Conservation (phyloP, 2,888 invertebrate species). For the Furcula furcula region DNA sequence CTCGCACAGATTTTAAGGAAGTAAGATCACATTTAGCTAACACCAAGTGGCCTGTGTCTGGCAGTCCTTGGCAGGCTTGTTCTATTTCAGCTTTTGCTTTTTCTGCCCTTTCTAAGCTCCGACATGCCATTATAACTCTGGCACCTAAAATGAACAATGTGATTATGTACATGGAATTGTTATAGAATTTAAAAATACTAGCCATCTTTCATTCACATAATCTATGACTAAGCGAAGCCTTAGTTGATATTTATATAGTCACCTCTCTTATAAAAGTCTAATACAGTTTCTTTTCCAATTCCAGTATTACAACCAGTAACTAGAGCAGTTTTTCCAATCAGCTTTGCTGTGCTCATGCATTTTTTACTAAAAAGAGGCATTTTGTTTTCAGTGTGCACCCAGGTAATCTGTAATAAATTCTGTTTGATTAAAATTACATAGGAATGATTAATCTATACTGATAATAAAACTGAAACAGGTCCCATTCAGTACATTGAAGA, state of each 20-base stretch:
- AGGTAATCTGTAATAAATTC: too few species aligned
- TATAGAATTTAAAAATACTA: neutral
- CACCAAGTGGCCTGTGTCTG: conserved; percentile 71
- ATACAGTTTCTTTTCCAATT: conserved; percentile 72
- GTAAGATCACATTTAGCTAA: conserved; percentile 81
- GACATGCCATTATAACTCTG: conserved; percentile 80
- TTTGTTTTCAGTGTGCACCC: conserved; percentile 5
- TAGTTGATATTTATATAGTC: neutral
- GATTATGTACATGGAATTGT: neutral
- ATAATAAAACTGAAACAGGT: too few species aligned
- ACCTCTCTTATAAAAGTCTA: conserved; percentile 75
- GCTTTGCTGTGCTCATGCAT: conserved; percentile 76
- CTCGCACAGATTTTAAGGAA: conserved; percentile 82
- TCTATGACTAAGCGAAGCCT: neutral
- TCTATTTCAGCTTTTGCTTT: conserved; percentile 81
- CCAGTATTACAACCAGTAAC: conserved; percentile 74
- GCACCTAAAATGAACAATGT: conserved; percentile 65
- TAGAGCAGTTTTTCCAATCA: conserved; percentile 80
- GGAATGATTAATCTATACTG: too few species aligned
- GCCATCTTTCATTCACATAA: too few species aligned
- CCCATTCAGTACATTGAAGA: too few species aligned
- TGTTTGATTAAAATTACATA: too few species aligned
- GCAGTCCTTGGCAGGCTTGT: conserved; percentile 51
- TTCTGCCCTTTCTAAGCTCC: conserved; percentile 77
- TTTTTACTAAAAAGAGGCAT: conserved; percentile 71